Evolutionary conservation across 2,797 vertebrate species (phyloP).

Genomic region (Urophycis tenuis): DNA sequence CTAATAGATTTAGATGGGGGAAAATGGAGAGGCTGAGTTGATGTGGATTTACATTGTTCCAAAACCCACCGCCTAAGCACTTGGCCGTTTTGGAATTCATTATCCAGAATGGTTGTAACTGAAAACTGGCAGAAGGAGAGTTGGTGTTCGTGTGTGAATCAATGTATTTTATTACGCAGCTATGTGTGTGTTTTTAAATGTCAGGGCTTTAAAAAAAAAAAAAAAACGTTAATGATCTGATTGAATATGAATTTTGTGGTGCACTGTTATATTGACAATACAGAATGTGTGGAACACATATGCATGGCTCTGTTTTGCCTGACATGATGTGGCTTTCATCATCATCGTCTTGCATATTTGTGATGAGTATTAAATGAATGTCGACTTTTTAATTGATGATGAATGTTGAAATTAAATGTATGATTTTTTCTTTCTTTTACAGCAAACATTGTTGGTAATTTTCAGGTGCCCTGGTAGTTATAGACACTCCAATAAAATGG

Average conservation of each 20-base stretch:
- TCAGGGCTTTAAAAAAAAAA: not conserved
- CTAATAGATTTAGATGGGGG: conserved; percentile 6
- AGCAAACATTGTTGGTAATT: too few relatives aligned
- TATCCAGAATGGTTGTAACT: not conserved
- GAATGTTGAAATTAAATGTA: too few relatives aligned
- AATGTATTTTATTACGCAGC: not conserved
- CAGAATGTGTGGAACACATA: too few relatives aligned
- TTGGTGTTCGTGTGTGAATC: not conserved
- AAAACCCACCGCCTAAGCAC: not conserved
- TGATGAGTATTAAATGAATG: too few relatives aligned
- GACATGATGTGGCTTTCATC: too few relatives aligned
- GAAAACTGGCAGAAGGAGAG: not conserved
- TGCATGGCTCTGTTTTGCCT: too few relatives aligned
- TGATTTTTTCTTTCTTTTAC: too few relatives aligned
- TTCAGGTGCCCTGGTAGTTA: not conserved
- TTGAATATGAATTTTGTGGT: not conserved
- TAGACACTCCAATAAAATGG: not conserved
- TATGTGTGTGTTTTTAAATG: not conserved
- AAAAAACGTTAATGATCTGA: not conserved
- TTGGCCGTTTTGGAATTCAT: not conserved
- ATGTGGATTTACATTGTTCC: not conserved
- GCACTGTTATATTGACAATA: too few relatives aligned
- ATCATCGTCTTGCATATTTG: too few relatives aligned
- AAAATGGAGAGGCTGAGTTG: not conserved
- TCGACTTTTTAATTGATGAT: too few relatives aligned